These are phyloP conservation scores for Hoplias malabaricus DNA, from an alignment of 2,113 vertebrate genomes.

Conservation along the genomic window DNA sequence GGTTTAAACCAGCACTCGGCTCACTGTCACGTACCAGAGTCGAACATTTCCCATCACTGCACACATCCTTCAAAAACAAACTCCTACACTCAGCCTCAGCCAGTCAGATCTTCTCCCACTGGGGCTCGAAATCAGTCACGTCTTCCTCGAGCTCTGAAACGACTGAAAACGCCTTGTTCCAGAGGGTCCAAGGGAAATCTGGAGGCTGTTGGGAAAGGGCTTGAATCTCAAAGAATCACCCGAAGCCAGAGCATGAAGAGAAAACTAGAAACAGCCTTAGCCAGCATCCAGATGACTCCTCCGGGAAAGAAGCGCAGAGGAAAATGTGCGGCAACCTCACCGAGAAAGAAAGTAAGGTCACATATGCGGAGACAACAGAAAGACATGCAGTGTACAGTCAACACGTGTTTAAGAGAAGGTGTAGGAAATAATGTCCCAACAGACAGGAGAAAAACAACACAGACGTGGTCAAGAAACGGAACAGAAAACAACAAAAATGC, in stretches of 20 bases:
- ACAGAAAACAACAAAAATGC: neutral
- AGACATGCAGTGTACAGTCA: neutral
- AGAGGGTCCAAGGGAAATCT: neutral
- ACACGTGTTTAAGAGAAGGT: neutral
- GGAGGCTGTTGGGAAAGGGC: neutral
- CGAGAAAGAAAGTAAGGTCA: neutral
- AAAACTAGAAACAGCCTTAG: neutral
- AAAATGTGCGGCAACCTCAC: neutral
- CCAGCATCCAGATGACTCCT: neutral
- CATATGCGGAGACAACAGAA: neutral
- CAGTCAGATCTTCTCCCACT: neutral
- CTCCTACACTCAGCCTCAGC: neutral
- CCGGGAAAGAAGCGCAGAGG: neutral
- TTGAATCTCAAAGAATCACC: constrained; percentile 28
- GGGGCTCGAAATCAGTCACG: neutral
- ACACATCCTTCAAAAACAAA: neutral
- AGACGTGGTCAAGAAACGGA: neutral
- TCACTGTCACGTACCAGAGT: neutral
- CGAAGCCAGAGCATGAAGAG: constrained; percentile 41
- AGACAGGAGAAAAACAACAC: neutral
- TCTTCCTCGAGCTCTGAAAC: neutral
- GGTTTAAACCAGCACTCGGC: neutral
- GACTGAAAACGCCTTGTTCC: neutral
- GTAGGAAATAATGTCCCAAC: neutral
- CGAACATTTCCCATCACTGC: neutral